Percentiles rank a stretch among this genome's conserved stretches.
Conservation (phyloP, 2,797 vertebrate genomes). For the Ctenopoma kingsleyae region DNA sequence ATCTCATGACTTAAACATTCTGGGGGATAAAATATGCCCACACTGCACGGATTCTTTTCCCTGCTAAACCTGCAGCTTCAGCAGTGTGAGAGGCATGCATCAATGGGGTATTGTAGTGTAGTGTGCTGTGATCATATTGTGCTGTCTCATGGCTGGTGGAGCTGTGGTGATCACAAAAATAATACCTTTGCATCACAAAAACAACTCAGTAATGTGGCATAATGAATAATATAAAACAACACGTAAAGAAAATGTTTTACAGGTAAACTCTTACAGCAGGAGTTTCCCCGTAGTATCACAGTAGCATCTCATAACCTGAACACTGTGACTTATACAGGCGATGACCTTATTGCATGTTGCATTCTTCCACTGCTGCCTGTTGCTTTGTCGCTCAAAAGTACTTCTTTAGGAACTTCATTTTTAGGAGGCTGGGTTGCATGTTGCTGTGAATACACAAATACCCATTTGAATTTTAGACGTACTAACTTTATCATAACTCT, state of each 20-base stretch:
- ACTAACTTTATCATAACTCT: neutral
- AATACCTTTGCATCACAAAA: conserved; percentile 36
- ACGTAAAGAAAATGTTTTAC: conserved; percentile 4
- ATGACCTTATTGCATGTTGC: neutral
- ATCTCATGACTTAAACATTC: conserved; percentile 83
- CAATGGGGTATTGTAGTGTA: conserved; percentile 76
- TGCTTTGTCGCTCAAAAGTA: too few relatives aligned
- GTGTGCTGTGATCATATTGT: conserved; percentile 67
- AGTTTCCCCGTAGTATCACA: neutral
- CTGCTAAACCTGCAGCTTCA: conserved; percentile 75
- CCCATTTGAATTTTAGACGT: neutral
- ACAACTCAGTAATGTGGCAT: conserved; percentile 6
- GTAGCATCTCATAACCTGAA: conserved; percentile 1
- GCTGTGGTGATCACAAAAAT: conserved; percentile 38
- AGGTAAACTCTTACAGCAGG: neutral
- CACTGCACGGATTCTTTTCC: conserved; percentile 71
- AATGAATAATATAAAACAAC: conserved; percentile 9
- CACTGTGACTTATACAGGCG: neutral
- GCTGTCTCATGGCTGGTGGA: conserved; percentile 54
- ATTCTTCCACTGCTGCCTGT: neutral
- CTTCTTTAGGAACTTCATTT: too few relatives aligned
- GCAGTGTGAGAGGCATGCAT: conserved; percentile 71
- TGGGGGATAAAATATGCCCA: conserved; percentile 76
- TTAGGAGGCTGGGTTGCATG: too few relatives aligned
- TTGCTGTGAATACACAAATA: neutral